These are phyloP conservation scores for Agrypnus murinus DNA, from an alignment of 2,888 invertebrate species.

Conservation along the genomic window DNA sequence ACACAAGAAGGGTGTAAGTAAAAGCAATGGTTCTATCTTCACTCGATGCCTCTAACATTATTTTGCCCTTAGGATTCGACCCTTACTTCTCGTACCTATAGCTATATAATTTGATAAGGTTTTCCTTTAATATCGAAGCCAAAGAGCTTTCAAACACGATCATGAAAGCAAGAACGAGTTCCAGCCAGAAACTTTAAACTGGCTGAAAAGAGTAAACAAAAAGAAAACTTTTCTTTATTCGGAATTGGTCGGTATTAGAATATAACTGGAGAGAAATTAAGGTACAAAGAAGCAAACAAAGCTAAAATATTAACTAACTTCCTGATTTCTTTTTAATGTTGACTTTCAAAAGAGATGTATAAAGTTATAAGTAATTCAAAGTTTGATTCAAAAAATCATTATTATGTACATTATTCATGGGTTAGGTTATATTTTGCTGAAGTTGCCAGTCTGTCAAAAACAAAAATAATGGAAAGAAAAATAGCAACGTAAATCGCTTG, in stretches of 20 bases:
- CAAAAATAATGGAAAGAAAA: slow-evolving; percentile 22
- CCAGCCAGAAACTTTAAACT: slow-evolving; percentile 17
- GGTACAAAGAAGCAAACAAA: not conserved
- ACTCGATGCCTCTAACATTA: slow-evolving; percentile 30
- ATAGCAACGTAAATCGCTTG: slow-evolving; percentile 24
- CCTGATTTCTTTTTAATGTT: not conserved
- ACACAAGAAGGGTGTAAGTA: slow-evolving; percentile 30
- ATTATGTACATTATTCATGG: slow-evolving; percentile 37
- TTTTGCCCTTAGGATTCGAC: slow-evolving; percentile 39
- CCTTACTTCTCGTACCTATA: slow-evolving; percentile 36
- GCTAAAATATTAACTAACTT: not conserved
- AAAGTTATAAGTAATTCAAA: not conserved
- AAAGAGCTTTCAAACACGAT: slow-evolving; percentile 20
- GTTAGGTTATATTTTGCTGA: slow-evolving; percentile 23
- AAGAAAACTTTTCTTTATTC: slow-evolving; percentile 5
- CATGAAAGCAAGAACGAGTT: slow-evolving; percentile 24
- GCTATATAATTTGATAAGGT: slow-evolving; percentile 39
- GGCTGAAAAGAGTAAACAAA: slow-evolving; percentile 16
- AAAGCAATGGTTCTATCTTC: slow-evolving; percentile 35
- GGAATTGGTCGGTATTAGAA: not conserved
- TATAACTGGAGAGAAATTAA: not conserved
- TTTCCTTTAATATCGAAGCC: slow-evolving; percentile 38
- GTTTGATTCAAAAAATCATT: slow-evolving; percentile 34
- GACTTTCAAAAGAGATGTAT: not conserved
- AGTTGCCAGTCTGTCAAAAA: slow-evolving; percentile 19